These are phyloP conservation scores for Aleiodes leptofemur DNA, from an alignment of 2,888 invertebrate genomes.

Conservation along the genomic window DNA sequence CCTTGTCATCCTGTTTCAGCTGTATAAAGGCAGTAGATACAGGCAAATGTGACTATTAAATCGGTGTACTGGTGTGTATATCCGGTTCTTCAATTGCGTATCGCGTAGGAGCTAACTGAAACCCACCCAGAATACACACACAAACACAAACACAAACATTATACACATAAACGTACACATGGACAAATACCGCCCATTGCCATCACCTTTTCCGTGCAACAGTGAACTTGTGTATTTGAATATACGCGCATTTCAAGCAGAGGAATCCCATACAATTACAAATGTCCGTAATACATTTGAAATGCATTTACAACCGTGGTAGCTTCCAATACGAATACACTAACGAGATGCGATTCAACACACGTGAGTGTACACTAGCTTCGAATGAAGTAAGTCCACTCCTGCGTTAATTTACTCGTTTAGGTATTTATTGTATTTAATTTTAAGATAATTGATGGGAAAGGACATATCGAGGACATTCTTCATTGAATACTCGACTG, in stretches of 20 bases:
- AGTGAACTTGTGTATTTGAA: too few species aligned
- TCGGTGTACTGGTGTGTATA: constrained; percentile 57
- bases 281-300: too few species aligned
- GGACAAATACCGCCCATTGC: too few species aligned
- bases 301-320: too few species aligned
- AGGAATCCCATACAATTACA: too few species aligned
- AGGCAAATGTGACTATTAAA: constrained; percentile 61
- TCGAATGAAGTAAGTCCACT: constrained; percentile 53
- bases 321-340: neutral
- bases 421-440: constrained; percentile 56
- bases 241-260: too few species aligned
- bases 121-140: constrained; percentile 17
- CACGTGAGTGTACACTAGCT: neutral
- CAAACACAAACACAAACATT: neutral
- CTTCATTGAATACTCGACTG: too few species aligned
- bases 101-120: constrained; percentile 21
- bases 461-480: too few species aligned
- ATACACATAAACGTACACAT: neutral
- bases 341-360: neutral
- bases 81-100: constrained; percentile 52
- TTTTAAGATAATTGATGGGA: too few species aligned
- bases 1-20: constrained; percentile 35
- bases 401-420: constrained; percentile 57
- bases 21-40: constrained; percentile 54
- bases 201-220: too few species aligned